These are phyloP conservation scores for Drosophila colorata DNA, from an alignment of 2,888 invertebrate species.

Conservation along the genomic window DNA sequence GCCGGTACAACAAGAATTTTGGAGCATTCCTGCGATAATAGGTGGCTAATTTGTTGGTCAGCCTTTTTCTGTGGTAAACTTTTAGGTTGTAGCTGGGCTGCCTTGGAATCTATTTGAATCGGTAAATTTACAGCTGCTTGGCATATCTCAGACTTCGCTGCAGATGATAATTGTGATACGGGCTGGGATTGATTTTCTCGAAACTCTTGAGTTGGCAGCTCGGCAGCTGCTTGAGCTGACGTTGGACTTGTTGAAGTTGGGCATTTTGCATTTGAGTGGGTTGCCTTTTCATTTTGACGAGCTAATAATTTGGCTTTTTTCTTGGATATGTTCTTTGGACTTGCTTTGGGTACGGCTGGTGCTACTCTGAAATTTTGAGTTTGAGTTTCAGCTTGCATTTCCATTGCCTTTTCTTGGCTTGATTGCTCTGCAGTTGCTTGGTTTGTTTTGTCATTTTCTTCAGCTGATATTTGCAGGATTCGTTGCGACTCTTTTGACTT, in stretches of 20 bases:
- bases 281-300: background rate
- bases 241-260: background rate
- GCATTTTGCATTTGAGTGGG: background rate
- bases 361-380: no score
- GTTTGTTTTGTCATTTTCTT: no score
- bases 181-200: background rate
- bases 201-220: background rate
- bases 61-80: no score
- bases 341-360: background rate
- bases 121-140: background rate
- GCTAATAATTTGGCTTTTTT: constrained; percentile 4
- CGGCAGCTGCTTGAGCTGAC: background rate
- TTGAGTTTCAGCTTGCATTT: no score
- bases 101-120: background rate
- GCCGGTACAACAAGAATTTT: background rate
- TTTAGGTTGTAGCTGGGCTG: background rate
- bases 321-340: background rate
- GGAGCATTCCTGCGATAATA: background rate
- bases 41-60: background rate
- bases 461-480: background rate
- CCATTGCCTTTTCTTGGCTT: background rate
- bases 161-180: background rate
- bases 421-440: background rate
- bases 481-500: no score
- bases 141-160: no score